Evolutionary conservation across 2,797 vertebrate genomes (phyloP).

Genomic region (Rhinichthys osculus): DNA sequence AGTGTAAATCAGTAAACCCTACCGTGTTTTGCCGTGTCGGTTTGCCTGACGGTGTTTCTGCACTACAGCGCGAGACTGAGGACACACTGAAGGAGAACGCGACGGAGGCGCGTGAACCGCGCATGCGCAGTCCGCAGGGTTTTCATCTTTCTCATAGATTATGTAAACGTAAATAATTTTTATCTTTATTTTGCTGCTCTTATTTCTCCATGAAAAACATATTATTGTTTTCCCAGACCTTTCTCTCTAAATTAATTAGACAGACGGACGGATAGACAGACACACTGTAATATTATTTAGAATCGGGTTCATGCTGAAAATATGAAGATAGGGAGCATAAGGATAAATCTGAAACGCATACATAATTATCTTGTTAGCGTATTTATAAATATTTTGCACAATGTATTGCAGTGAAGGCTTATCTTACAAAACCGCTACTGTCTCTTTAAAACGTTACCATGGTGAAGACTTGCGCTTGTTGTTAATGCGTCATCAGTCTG

Average conservation of each 20-base stretch:
- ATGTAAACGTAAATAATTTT: slow-evolving; percentile 58
- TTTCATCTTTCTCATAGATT: slow-evolving; percentile 61
- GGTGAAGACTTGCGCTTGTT: slow-evolving; percentile 63
- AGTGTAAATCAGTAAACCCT: slow-evolving; percentile 48
- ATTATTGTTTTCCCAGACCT: too few relatives aligned
- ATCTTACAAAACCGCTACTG: background rate
- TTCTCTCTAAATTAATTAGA: background rate
- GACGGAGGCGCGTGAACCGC: slow-evolving; percentile 50
- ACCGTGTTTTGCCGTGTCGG: slow-evolving; percentile 67
- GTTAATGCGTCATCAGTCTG: slow-evolving; percentile 70
- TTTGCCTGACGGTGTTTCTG: slow-evolving; percentile 54
- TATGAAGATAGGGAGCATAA: background rate
- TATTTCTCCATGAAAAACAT: background rate
- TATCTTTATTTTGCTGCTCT: background rate
- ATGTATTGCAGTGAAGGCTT: background rate
- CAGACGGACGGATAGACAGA: background rate
- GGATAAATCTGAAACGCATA: background rate
- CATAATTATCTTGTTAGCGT: background rate
- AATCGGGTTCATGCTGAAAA: background rate
- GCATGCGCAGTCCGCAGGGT: slow-evolving; percentile 68
- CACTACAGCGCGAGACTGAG: slow-evolving; percentile 56
- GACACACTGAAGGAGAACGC: slow-evolving; percentile 75
- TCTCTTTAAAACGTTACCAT: slow-evolving; percentile 69
- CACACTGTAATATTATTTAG: background rate
- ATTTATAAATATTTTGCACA: background rate